Percentiles rank a stretch among this genome's conserved stretches.
These are phyloP conservation scores for Spea bombifrons DNA, from an alignment of 2,113 vertebrate species.

Conservation along the genomic window DNA sequence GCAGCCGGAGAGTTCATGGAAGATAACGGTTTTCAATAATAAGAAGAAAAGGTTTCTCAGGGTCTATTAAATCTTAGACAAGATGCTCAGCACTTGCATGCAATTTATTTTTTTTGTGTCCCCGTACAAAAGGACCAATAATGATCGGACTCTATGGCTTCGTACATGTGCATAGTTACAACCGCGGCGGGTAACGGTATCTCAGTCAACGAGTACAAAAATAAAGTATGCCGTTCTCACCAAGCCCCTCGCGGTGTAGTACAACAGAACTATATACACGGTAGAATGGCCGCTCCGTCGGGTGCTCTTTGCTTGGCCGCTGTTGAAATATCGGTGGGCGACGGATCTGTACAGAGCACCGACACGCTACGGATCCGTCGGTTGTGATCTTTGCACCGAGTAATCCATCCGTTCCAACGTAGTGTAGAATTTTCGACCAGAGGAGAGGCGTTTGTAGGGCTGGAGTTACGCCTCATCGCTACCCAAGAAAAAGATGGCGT, in stretches of 20 bases:
- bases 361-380: conserved; percentile 48
- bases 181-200: conserved; percentile 61
- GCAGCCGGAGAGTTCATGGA: conserved; percentile 66
- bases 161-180: conserved; percentile 73
- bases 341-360: neutral
- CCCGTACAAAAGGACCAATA: conserved; percentile 50
- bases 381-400: conserved; percentile 50
- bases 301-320: conserved; percentile 57
- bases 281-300: conserved; percentile 66
- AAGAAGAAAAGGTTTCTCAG: conserved; percentile 49
- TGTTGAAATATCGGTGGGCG: conserved; percentile 7
- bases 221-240: conserved; percentile 70
- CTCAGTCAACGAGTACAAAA: conserved; percentile 69
- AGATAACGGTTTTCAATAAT: conserved; percentile 53
- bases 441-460: conserved; percentile 53
- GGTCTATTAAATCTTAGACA: neutral
- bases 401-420: conserved; percentile 53
- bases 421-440: conserved; percentile 56
- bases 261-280: conserved; percentile 65
- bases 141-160: conserved; percentile 65
- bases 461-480: conserved; percentile 35
- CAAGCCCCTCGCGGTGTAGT: conserved; percentile 70
- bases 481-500: conserved; percentile 25
- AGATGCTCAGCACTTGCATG: conserved; percentile 64
- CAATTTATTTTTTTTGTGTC: conserved; percentile 57